Evolutionary conservation across 2,888 invertebrate genomes (phyloP), one percentile per base, ranked within the genome.

Genomic region (Dolomedes plantarius): DNA sequence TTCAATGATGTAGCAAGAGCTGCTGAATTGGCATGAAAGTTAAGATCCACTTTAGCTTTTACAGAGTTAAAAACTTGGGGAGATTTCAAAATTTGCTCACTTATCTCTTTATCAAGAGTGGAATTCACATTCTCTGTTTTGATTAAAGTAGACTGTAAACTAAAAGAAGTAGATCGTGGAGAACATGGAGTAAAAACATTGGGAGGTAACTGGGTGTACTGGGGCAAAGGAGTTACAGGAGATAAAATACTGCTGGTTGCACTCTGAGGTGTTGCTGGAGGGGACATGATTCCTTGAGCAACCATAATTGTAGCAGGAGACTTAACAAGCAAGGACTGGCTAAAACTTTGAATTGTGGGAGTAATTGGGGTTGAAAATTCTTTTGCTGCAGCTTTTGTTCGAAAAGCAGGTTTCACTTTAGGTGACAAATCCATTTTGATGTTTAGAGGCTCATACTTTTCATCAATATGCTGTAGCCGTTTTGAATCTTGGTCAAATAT

Each of bases 401-500:
- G 86, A 88, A 90, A 89, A 56, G 87, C 77, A 28, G 89, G 88
- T 67, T 87, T 89, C 9, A 75, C 65, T 80, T 86, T 89, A 27
- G 76, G 86, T 6, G 86, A 87, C n/a, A 71, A 13, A 27, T 85
- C 87, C 36, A 78, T 64, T 50, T 80, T 78, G 1, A 89, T 41
- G 28, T 90, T 90, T 88, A 91, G 91, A 11, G 91, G 91, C 92
- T 97, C 94, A 92, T 96, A 94, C 92, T 96, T 94, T 91, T 97
- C 94, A 91, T 95, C 93, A 82, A 96, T 95, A 90, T 91, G 90
- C 91, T 97, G 97, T 83, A 98, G 93, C 41, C 98, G 93, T 92
- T 98, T 97, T 56, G 96, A 94, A 91, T 98, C 98, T 91, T 98
- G 98, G 91, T 98, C 98, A 92, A 98, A 98, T 76, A 98, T 96